phyloP scores from a whole-genome alignment of 2,113 vertebrate species.

The Ornithorhynchus anatinus region DNA sequence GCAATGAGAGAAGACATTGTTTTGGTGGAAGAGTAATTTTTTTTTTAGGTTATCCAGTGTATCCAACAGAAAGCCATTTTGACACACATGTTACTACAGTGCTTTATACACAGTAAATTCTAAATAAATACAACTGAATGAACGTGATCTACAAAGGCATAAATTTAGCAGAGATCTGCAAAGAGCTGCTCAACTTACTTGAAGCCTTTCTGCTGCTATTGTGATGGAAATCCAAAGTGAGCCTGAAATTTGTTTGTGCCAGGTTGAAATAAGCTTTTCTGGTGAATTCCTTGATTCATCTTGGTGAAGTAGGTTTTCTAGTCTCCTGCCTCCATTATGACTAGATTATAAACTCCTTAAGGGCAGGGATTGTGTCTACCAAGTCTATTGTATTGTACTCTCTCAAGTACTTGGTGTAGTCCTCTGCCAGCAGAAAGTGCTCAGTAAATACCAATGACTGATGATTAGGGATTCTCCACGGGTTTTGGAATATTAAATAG shows the following conservation, averaged over 20 bases:
- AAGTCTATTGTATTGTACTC: too few species aligned
- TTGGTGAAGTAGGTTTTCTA: conserved; percentile 1
- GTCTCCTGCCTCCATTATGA: background rate
- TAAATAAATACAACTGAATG: too few species aligned
- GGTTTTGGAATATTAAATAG: conserved; percentile 18
- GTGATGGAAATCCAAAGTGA: background rate
- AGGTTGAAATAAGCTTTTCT: conserved; percentile 1
- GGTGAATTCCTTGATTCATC: conserved; percentile 11
- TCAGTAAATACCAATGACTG: too few species aligned
- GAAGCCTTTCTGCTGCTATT: conserved; percentile 29
- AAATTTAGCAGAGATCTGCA: too few species aligned
- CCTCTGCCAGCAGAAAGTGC: too few species aligned
- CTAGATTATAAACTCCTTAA: background rate
- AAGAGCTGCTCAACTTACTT: too few species aligned
- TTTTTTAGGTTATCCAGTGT: background rate
- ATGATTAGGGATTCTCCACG: conserved; percentile 7
- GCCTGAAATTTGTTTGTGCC: conserved; percentile 7
- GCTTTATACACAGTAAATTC: too few species aligned
- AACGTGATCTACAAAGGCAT: background rate
- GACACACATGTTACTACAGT: conserved; percentile 7
- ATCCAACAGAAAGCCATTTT: conserved; percentile 36
- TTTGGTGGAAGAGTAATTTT: background rate
- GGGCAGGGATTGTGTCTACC: too few species aligned
- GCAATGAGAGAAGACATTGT: too few species aligned
- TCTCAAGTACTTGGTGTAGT: too few species aligned